Evolutionary conservation across 2,113 vertebrate genomes (phyloP).

Genomic region (Lycaon pictus): DNA sequence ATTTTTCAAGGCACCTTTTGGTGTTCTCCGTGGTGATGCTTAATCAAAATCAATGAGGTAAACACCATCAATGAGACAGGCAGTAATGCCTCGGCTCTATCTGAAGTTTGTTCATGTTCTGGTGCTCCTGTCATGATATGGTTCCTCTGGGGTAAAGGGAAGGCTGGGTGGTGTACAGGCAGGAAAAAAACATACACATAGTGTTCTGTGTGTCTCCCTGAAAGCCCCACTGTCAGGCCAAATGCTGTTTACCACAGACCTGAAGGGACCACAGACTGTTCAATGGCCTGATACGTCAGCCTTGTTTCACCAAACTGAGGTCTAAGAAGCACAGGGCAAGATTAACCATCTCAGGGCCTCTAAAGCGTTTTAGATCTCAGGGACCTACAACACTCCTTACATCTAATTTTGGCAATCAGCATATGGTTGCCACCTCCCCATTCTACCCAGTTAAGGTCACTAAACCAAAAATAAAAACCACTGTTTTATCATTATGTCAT

Average conservation of each 20-base stretch:
- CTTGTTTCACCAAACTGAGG: background rate
- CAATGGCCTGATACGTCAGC: background rate
- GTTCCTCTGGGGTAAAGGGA: background rate
- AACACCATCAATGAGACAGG: background rate
- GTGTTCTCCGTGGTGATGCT: background rate
- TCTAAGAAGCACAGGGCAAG: background rate
- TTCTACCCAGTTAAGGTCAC: background rate
- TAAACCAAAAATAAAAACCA: background rate
- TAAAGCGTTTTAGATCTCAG: background rate
- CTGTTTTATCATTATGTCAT: background rate
- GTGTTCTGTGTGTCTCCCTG: background rate
- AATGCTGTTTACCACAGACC: background rate
- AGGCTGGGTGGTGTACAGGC: background rate
- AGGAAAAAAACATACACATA: background rate
- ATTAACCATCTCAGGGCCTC: background rate
- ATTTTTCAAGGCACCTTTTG: background rate
- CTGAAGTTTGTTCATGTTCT: background rate
- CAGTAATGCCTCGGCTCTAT: background rate
- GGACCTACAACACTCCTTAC: background rate
- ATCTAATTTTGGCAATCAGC: background rate
- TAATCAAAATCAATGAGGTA: background rate
- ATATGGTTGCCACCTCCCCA: background rate
- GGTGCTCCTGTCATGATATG: background rate
- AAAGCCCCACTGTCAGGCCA: background rate
- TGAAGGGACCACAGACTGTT: background rate